Percentiles rank a stretch among this genome's conserved stretches.
phyloP scores from a whole-genome alignment of 1,140 invertebrate species.

The Mamestra configurata region DNA sequence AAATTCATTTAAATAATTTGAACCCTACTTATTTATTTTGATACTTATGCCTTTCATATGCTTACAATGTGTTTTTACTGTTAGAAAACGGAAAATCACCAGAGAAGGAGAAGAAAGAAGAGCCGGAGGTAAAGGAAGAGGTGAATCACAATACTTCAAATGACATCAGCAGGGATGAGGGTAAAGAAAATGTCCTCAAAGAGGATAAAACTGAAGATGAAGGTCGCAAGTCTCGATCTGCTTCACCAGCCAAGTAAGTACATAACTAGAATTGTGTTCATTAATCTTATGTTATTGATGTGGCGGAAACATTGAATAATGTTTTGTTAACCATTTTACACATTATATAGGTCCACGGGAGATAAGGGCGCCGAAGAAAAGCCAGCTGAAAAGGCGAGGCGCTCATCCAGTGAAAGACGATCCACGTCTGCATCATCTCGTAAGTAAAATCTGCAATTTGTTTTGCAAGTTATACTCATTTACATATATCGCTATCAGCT shows the following conservation, averaged over 20 bases:
- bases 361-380: slow-evolving; percentile 75
- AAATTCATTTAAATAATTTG: too few species aligned
- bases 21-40: too few species aligned
- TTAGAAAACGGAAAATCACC: slow-evolving; percentile 85
- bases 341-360: slow-evolving; percentile 57
- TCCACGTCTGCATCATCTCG: slow-evolving; percentile 80
- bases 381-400: slow-evolving; percentile 71
- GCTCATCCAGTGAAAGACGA: slow-evolving; percentile 75
- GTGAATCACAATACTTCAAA: slow-evolving; percentile 49
- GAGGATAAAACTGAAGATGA: slow-evolving; percentile 56
- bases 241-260: slow-evolving; percentile 77
- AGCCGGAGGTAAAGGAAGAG: slow-evolving; percentile 64
- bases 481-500: too few species aligned
- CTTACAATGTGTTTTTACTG: not conserved
- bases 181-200: slow-evolving; percentile 24
- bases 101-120: slow-evolving; percentile 87
- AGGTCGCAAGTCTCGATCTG: slow-evolving; percentile 76
- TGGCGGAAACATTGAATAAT: not conserved
- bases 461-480: too few species aligned
- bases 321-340: not conserved
- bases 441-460: too few species aligned
- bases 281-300: not conserved
- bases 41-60: too few species aligned
- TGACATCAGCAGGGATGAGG: slow-evolving; percentile 33
- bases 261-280: not conserved